phyloP scores from a whole-genome alignment of 2,113 vertebrate genomes.

The Pongo pygmaeus region DNA sequence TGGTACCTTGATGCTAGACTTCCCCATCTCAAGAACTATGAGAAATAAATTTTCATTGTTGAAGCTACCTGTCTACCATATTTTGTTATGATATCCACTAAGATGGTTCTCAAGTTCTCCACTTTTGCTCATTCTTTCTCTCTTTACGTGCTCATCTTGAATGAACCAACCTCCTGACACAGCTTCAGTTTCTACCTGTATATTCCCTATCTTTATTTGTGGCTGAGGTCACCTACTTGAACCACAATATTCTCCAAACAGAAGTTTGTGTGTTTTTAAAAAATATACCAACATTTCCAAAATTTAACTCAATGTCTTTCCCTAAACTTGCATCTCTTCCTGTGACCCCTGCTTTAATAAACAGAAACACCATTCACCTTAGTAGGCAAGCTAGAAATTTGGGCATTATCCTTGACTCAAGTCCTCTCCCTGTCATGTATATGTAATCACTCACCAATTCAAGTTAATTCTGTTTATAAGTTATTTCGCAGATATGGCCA shows the following conservation, averaged over 20 bases:
- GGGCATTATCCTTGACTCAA: not conserved
- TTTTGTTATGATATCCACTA: not conserved
- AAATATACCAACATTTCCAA: not conserved
- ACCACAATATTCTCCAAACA: not conserved
- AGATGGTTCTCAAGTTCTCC: not conserved
- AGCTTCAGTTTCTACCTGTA: not conserved
- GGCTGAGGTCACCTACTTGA: not conserved
- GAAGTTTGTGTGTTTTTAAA: not conserved
- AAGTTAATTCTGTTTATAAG: not conserved
- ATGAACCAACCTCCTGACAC: not conserved
- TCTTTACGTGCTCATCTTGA: not conserved
- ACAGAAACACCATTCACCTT: not conserved
- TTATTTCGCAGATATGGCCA: not conserved
- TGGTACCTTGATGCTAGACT: not conserved
- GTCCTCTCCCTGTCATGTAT: rapidly evolving
- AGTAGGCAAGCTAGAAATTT: not conserved
- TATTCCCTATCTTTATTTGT: not conserved
- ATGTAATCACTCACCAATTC: not conserved
- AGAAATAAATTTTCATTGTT: not conserved
- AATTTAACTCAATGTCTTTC: not conserved
- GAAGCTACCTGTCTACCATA: not conserved
- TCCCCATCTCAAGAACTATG: not conserved
- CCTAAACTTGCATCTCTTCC: not conserved
- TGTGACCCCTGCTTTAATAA: not conserved
- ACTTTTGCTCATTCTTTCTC: not conserved